A percentile compares a stretch with the other conserved stretches of the same genome.
These are phyloP conservation scores for Chaetogeoica ovagalla DNA, from an alignment of 2,888 invertebrate genomes.

Conservation along the genomic window DNA sequence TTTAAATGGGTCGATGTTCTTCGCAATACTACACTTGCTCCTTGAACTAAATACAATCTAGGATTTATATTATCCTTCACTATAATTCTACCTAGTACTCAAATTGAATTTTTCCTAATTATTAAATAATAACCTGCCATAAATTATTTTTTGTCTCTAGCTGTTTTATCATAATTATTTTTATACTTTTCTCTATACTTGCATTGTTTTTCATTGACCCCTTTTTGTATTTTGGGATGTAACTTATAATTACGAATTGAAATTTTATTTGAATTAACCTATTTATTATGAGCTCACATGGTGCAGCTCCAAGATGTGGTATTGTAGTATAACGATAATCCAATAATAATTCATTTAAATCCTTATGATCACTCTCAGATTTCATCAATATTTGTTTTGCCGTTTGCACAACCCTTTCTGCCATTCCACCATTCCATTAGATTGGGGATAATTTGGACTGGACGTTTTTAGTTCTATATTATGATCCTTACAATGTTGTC, in stretches of 20 bases:
- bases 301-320: slow-evolving; percentile 5
- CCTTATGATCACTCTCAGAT: not conserved
- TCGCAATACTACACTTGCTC: too few species aligned
- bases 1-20: too few species aligned
- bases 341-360: not conserved
- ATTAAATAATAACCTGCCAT: not conserved
- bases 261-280: not conserved
- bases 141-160: not conserved
- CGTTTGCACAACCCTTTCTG: slow-evolving; percentile 19
- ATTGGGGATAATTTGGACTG: slow-evolving; percentile 29
- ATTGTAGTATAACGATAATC: slow-evolving; percentile 23
- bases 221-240: not conserved
- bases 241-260: not conserved
- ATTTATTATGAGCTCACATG: slow-evolving; percentile 2
- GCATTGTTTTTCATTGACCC: not conserved
- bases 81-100: not conserved
- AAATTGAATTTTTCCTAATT: not conserved
- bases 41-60: not conserved
- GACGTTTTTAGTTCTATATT: slow-evolving; percentile 8
- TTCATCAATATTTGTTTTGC: slow-evolving; percentile 9
- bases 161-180: slow-evolving; percentile 14
- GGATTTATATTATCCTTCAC: not conserved
- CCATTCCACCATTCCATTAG: slow-evolving; percentile 21
- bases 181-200: not conserved
- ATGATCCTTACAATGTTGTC: not conserved